Base-by-base conservation (phyloP, 23 tunicate species). In the Trididemnum clinides region DNA sequence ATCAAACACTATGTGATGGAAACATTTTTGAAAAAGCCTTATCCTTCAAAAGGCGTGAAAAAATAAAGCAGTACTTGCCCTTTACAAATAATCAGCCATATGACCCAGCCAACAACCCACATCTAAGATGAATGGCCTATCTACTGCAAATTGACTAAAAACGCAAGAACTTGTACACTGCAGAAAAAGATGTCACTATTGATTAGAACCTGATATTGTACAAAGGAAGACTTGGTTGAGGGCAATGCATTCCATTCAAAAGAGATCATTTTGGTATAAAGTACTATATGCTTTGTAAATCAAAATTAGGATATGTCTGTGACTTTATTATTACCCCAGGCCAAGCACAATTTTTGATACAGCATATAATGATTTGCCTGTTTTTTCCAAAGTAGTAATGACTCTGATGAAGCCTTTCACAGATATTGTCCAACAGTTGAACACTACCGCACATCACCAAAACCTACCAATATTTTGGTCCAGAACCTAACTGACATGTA, bases 381-480 rank as follows among this genome's bases (percentile, higher is more conserved):
- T 34, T 71, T 71, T 44, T 32, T 7, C 66, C 7, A 30, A 76
- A 39, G 66, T 37, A 10, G 84, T 78, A 27, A 78, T 78, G 71
- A 78, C 69, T 51, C 27, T 78, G 69, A 78, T 78, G 84, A 78
- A 78, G 54, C 71, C 84, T 10, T 54, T 78, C 35, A 78, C 28
- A 71, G 71, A 15, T 78, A 78, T 57, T 78, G 84, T 28, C 71
- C 54, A 28, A 78, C 69, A 34, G 69, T 25, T 10, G 84, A 78
- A 18, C 30, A 78, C 54, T 51, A 20, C 29, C 54, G 54, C 28
- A 78, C 84, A 23, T 78, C 84, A 23, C 84, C 36, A 19, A 34
- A 78, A 54, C 84, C 54, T 29, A 37, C 34, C 3, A 19, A 78
- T n/a, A 23, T 54, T n/a, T 57, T 78, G 84, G 36, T 57, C 39